A percentile compares a stretch with the other conserved stretches of the same genome.
phyloP scores from a whole-genome alignment of 2,888 invertebrate species.

The Escarpia spicata region DNA sequence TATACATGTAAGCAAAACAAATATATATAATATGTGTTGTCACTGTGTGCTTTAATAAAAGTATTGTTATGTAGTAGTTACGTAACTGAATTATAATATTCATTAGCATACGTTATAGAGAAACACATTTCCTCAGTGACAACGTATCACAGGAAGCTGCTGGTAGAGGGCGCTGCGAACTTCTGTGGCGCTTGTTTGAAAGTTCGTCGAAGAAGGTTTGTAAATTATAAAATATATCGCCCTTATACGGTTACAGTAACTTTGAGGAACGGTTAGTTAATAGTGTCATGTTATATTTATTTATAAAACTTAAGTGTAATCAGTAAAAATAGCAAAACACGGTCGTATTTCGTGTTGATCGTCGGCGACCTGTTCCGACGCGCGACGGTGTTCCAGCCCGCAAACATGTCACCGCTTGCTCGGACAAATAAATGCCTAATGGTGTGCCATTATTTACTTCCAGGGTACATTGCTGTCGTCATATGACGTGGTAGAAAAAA shows the following conservation, averaged over 20 bases:
- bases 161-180: background rate
- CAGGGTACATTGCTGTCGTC: background rate
- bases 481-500: background rate
- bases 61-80: background rate
- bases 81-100: background rate
- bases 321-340: background rate
- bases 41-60: background rate
- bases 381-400: too few relatives aligned
- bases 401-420: conserved; percentile 1
- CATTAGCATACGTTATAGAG: background rate
- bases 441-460: background rate
- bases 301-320: background rate
- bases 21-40: background rate
- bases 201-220: background rate
- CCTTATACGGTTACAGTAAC: background rate
- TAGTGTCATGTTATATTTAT: background rate
- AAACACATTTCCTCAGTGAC: background rate
- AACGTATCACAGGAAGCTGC: background rate
- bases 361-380: background rate
- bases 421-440: background rate
- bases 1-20: background rate
- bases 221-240: background rate
- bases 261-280: background rate
- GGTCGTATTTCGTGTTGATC: conserved; percentile 1
- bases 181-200: background rate